phyloP scores from a whole-genome alignment of 2,797 vertebrate genomes.

The Poecilia gillii region DNA sequence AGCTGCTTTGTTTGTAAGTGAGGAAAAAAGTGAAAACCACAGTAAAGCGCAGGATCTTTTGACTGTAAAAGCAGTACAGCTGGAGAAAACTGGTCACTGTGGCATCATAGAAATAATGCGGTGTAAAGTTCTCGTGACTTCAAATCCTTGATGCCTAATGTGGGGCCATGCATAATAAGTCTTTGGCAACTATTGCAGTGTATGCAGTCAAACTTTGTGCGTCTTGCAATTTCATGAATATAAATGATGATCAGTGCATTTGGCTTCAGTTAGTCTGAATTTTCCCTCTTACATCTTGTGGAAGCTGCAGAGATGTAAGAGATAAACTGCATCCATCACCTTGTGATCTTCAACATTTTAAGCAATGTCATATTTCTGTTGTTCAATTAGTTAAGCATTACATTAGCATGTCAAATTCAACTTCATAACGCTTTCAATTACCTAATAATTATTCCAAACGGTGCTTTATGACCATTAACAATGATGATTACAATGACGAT shows the following conservation, averaged over 20 bases:
- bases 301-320: background rate
- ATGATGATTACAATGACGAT: background rate
- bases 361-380: background rate
- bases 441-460: background rate
- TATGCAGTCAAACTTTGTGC: background rate
- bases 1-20: background rate
- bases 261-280: background rate
- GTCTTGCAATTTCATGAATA: background rate
- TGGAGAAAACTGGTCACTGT: background rate
- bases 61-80: background rate
- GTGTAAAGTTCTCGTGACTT: background rate
- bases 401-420: background rate
- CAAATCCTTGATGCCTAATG: background rate
- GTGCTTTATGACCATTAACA: background rate
- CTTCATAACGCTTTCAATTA: background rate
- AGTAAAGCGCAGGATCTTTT: too few species aligned
- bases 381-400: background rate
- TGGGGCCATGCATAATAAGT: background rate
- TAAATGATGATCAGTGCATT: background rate
- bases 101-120: background rate
- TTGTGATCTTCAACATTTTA: background rate
- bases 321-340: background rate
- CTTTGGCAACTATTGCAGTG: background rate
- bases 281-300: background rate
- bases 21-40: background rate